Evolutionary conservation across 1,140 invertebrate species (phyloP).

Genomic region (Scaptodrosophila lebanonensis): DNA sequence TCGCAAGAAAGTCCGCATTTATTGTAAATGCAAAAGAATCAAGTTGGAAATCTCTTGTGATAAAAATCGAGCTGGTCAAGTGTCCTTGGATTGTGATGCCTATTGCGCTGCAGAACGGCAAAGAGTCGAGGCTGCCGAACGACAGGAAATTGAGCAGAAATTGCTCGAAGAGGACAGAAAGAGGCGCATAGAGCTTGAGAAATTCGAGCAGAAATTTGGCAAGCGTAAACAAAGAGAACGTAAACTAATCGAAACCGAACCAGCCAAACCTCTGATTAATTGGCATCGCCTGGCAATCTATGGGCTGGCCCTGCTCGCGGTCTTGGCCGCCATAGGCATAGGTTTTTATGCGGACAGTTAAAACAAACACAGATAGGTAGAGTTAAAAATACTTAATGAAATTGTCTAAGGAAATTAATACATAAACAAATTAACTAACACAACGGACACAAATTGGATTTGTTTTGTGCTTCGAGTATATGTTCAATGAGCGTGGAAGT

Average conservation of each 20-base stretch:
- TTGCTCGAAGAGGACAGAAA: slow-evolving; percentile 81
- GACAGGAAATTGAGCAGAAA: slow-evolving; percentile 79
- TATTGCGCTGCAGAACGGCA: slow-evolving; percentile 80
- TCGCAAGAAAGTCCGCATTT: slow-evolving; percentile 87
- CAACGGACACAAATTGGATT: slow-evolving; percentile 7
- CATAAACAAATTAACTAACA: slow-evolving; percentile 19
- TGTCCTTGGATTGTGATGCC: slow-evolving; percentile 81
- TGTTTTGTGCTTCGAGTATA: slow-evolving; percentile 18
- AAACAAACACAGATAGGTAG: no score
- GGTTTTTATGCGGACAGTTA: slow-evolving; percentile 63
- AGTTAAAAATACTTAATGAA: slow-evolving; percentile 5
- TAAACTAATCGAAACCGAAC: slow-evolving; percentile 48
- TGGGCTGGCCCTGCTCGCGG: slow-evolving; percentile 26
- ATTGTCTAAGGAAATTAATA: slow-evolving; percentile 26
- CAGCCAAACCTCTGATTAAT: slow-evolving; percentile 36
- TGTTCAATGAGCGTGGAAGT: neutral
- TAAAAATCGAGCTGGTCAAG: slow-evolving; percentile 78
- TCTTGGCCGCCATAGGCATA: slow-evolving; percentile 48
- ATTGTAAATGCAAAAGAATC: slow-evolving; percentile 84
- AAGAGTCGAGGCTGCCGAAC: slow-evolving; percentile 78
- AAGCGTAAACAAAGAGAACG: slow-evolving; percentile 79
- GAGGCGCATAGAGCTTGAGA: slow-evolving; percentile 84
- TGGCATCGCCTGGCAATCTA: slow-evolving; percentile 51
- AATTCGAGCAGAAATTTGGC: slow-evolving; percentile 85
- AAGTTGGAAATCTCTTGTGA: slow-evolving; percentile 87